Evolutionary conservation across 2,113 vertebrate genomes (phyloP), one percentile per base, ranked within the genome.

Genomic region (Myocastor coypus): DNA sequence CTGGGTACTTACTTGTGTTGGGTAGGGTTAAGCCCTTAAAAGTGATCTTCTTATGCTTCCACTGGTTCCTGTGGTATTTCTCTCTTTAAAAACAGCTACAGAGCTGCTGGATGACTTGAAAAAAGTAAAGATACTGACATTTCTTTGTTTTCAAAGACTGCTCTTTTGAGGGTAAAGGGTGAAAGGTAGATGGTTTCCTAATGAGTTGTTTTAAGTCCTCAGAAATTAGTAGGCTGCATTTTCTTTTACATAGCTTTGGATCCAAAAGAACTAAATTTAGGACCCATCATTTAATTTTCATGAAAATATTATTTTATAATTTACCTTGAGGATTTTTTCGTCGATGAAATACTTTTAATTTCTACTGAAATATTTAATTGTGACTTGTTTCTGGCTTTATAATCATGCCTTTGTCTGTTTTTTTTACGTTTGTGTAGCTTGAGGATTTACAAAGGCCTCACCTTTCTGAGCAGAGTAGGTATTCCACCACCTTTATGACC

Each of bases 301-400:
- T 69, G 80, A 80, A 93, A 16, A 5, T 80, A 37, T 77, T 90
- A 50, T 3, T 94, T 80, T 73, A 3, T 42, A 34, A 55, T 46
- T 87, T 89, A n/a, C 24, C 91, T 83, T 81, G 42, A 78, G n/a
- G 16, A 59, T 69, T 92, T 96, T 77, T 94, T 90, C 57, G 46
- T 61, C 73, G 37, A 19, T 42, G 59, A 77, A 6, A 20, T 66
- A 75, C 32, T 81, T 95, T 46, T n/a, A 46, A 37, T 89, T 77
- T 71, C 50, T 19, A 63, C 30, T 57, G 28, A 46, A 83, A 40
- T 75, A 69, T 37, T 19, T 34, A 52, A 66, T 37, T 1, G 12
- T 52, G 59, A 82, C 1, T 10, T 16, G 55, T 8, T 9, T 42
- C 34, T 20, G 6, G 9, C 1, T 83, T 26, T 77, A 0, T 57